phyloP scores from a whole-genome alignment of 2,888 invertebrate species.

The Diaphora mendica region DNA sequence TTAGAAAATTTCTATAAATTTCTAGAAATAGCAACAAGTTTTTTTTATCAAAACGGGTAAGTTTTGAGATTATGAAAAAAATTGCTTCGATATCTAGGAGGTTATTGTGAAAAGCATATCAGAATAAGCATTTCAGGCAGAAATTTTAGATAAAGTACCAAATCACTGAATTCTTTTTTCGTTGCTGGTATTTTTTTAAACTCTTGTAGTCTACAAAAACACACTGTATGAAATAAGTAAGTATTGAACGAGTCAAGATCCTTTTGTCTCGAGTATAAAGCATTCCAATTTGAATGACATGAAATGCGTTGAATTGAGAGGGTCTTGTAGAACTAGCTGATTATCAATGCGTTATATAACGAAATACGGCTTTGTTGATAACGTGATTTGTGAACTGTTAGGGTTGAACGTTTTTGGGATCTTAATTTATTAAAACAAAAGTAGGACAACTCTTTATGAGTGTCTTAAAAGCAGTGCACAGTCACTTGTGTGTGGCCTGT shows the following conservation, averaged over 20 bases:
- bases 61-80: neutral
- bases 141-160: neutral
- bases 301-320: constrained; percentile 50
- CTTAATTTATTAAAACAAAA: neutral
- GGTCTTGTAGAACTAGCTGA: constrained; percentile 45
- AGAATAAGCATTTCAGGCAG: neutral
- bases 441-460: neutral
- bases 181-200: neutral
- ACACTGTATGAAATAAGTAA: constrained; percentile 4
- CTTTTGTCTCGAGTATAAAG: constrained; percentile 50
- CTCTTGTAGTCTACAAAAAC: neutral
- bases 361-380: constrained; percentile 54
- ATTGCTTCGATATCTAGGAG: neutral
- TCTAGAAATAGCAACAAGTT: neutral
- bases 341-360: constrained; percentile 63
- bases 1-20: neutral
- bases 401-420: constrained; percentile 32
- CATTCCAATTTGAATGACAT: constrained; percentile 56
- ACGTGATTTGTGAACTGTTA: constrained; percentile 55
- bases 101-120: neutral
- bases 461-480: too few species aligned
- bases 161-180: neutral
- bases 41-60: neutral
- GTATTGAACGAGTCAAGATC: constrained; percentile 45
- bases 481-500: too few species aligned